Evolutionary conservation across 2,888 invertebrate species (phyloP).

Genomic region (Polydrusus tereticollis): DNA sequence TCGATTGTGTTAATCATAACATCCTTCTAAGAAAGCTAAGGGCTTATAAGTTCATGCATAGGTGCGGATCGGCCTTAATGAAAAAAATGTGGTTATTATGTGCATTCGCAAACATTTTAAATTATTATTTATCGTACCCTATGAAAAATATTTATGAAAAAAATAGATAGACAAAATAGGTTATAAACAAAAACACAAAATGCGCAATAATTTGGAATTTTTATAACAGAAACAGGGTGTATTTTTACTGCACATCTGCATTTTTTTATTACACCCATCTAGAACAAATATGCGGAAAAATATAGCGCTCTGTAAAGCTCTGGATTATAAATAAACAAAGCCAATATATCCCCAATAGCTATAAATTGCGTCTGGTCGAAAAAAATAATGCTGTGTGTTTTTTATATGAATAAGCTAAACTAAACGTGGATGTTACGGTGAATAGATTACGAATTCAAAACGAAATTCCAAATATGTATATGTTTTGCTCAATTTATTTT

Average conservation of each 20-base stretch:
- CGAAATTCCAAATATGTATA: background rate
- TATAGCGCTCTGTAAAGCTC: constrained; percentile 2
- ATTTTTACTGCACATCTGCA: constrained; percentile 13
- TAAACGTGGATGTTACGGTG: background rate
- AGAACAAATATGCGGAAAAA: constrained; percentile 7
- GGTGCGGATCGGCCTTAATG: too few relatives aligned
- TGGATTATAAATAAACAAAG: constrained; percentile 18
- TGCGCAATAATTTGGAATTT: constrained; percentile 6
- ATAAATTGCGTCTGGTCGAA: constrained; percentile 8
- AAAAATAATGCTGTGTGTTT: constrained; percentile 8
- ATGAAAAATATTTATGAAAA: background rate
- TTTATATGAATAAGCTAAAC: background rate
- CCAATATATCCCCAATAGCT: constrained; percentile 19
- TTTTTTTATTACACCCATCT: constrained; percentile 8
- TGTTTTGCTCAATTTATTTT: background rate
- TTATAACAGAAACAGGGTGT: background rate
- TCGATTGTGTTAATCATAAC: too few relatives aligned
- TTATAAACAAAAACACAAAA: background rate
- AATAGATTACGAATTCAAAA: background rate
- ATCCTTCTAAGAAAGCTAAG: too few relatives aligned
- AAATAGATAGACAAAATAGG: background rate
- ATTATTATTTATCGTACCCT: background rate
- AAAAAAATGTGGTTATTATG: too few relatives aligned
- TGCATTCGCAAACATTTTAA: too few relatives aligned
- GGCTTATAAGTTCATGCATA: too few relatives aligned